Percentiles rank a stretch among this genome's conserved stretches.
phyloP scores from a whole-genome alignment of 2,797 vertebrate species.

The Xyrichtys novacula region DNA sequence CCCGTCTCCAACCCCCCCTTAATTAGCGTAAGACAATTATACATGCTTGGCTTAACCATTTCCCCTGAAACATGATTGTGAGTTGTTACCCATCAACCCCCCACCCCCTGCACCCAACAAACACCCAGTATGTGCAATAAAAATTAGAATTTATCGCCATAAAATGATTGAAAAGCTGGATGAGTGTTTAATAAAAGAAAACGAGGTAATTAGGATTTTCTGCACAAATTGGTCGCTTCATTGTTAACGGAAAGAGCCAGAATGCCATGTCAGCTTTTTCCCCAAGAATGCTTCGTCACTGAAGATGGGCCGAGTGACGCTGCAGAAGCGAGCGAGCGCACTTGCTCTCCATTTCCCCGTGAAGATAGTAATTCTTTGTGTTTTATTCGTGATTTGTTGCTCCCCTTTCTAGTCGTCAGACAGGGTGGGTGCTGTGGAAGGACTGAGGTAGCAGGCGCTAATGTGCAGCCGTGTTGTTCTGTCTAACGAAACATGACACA shows the following conservation, averaged over 20 bases:
- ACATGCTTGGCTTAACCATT: constrained; percentile 87
- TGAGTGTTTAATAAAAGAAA: constrained; percentile 68
- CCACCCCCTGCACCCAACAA: constrained; percentile 47
- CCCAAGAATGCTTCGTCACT: constrained; percentile 27
- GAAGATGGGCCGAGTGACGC: constrained; percentile 12
- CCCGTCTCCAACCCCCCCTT: constrained; percentile 52
- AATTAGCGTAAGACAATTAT: constrained; percentile 90
- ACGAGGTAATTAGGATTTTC: constrained; percentile 59
- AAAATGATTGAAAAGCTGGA: constrained; percentile 44
- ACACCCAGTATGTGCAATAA: constrained; percentile 52
- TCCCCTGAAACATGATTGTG: constrained; percentile 82
- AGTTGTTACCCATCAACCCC: constrained; percentile 68
- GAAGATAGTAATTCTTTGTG: not conserved
- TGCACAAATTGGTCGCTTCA: constrained; percentile 39
- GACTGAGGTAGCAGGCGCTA: constrained; percentile 51
- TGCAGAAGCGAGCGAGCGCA: not conserved
- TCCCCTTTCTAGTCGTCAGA: constrained; percentile 16
- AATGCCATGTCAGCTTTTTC: constrained; percentile 14
- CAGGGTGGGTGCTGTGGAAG: constrained; percentile 41
- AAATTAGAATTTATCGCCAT: constrained; percentile 76
- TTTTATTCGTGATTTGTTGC: constrained; percentile 18
- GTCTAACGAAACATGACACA: constrained; percentile 85
- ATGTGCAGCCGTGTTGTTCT: constrained; percentile 70
- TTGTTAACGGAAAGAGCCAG: constrained; percentile 27
- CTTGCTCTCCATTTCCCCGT: not conserved